phyloP scores from a whole-genome alignment of 2,888 invertebrate genomes.

The Diadegma fenestrale region DNA sequence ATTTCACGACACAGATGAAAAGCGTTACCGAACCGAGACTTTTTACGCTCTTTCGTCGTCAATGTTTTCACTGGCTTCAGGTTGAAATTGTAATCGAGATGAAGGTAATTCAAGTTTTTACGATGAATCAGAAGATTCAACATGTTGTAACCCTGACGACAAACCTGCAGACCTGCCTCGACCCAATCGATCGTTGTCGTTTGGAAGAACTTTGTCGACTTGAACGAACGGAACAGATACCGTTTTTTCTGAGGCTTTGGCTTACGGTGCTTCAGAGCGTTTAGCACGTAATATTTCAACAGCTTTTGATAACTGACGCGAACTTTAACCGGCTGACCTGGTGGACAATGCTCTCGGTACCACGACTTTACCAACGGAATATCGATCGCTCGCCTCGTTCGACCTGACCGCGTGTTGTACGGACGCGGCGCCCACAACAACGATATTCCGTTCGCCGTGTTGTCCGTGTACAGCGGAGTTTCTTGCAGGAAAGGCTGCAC shows the following conservation, averaged over 20 bases:
- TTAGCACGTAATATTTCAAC: conserved; percentile 98
- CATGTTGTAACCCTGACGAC: conserved; percentile 99
- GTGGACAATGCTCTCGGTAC: conserved; percentile 98
- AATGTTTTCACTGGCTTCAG: conserved; percentile 99
- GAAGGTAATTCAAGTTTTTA: conserved; percentile 99
- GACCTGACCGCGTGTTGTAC: conserved; percentile 97
- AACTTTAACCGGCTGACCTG: conserved; percentile 99
- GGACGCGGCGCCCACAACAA: conserved; percentile 99
- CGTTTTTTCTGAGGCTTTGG: conserved; percentile 99
- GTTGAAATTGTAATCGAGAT: conserved; percentile 99
- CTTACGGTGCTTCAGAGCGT: conserved; percentile 98
- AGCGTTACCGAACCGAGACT: conserved; percentile 98
- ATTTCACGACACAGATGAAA: conserved; percentile 99
- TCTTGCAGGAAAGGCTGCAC: conserved; percentile 97
- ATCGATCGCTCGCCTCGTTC: conserved; percentile 97
- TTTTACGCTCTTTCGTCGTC: conserved; percentile 99
- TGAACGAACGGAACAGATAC: conserved; percentile 99
- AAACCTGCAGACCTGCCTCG: conserved; percentile 99
- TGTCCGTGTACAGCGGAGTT: conserved; percentile 98
- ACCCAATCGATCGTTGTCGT: conserved; percentile 99
- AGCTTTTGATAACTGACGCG: conserved; percentile 99
- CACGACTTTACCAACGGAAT: conserved; percentile 99
- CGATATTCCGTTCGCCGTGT: conserved; percentile 99
- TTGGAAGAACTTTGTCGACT: conserved; percentile 99
- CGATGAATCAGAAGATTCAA: conserved; percentile 99